Percentiles rank a stretch among this genome's conserved stretches.
Evolutionary conservation across 2,797 vertebrate species (phyloP).

Genomic region (Phataginus tricuspis): DNA sequence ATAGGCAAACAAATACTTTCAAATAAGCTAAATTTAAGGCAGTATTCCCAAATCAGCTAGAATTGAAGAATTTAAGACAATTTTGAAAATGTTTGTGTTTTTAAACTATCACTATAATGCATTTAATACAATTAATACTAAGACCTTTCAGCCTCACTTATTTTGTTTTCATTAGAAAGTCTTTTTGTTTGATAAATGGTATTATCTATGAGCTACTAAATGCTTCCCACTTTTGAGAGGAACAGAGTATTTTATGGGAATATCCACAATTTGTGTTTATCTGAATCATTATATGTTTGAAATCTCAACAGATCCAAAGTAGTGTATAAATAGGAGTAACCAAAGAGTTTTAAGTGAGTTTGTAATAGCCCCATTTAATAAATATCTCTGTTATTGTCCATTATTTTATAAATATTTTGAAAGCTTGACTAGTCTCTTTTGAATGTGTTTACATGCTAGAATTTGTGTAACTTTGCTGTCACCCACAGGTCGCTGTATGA

Average conservation of each 20-base stretch:
- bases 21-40: not conserved
- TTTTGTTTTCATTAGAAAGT: not conserved
- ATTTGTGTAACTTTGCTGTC: conserved; percentile 87
- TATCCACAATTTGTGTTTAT: conserved; percentile 76
- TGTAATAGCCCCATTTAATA: conserved; percentile 86
- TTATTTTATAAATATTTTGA: conserved; percentile 80
- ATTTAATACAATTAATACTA: conserved; percentile 12
- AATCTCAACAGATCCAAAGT: conserved; percentile 75
- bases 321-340: conserved; percentile 82
- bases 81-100: conserved; percentile 31
- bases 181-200: conserved; percentile 34
- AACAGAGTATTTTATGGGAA: conserved; percentile 44
- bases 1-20: not conserved
- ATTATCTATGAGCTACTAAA: conserved; percentile 28
- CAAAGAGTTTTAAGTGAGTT: conserved; percentile 84
- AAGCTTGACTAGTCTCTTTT: conserved; percentile 67
- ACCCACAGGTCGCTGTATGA: conserved; percentile 86
- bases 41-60: conserved; percentile 7
- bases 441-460: conserved; percentile 53
- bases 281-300: conserved; percentile 76
- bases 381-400: conserved; percentile 82
- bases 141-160: not conserved
- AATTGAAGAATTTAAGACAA: conserved; percentile 29
- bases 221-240: conserved; percentile 60
- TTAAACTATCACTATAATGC: not conserved